phyloP scores from a whole-genome alignment of 2,113 vertebrate species.

The Gasterosteus nipponicus region DNA sequence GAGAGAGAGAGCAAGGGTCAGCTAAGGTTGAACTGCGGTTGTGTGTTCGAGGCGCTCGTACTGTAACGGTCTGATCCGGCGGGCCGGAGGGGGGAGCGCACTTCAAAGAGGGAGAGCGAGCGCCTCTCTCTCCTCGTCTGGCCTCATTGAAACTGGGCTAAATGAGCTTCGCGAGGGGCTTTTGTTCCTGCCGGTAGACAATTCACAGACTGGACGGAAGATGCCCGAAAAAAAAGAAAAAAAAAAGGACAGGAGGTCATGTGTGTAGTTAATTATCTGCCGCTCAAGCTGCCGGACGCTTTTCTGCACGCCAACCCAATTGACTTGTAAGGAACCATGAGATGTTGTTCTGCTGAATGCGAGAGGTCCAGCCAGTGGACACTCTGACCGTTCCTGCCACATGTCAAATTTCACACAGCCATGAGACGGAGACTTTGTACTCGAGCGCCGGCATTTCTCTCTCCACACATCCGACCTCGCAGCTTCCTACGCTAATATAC shows the following conservation, averaged over 20 bases:
- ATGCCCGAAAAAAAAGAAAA: slow-evolving; percentile 21
- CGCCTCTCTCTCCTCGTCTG: slow-evolving; percentile 67
- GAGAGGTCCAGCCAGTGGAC: slow-evolving; percentile 56
- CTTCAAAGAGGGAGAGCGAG: slow-evolving; percentile 66
- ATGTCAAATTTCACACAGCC: slow-evolving; percentile 62
- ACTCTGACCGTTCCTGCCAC: slow-evolving; percentile 43
- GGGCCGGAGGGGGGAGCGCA: slow-evolving; percentile 67
- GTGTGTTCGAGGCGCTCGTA: slow-evolving; percentile 70
- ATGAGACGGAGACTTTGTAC: slow-evolving; percentile 46
- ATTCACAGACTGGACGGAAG: slow-evolving; percentile 60
- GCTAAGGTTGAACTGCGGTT: slow-evolving; percentile 75
- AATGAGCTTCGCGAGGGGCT: slow-evolving; percentile 65
- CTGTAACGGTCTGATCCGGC: slow-evolving; percentile 69
- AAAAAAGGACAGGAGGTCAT: slow-evolving; percentile 64
- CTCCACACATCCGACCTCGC: slow-evolving; percentile 35
- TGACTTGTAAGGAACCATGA: slow-evolving; percentile 58
- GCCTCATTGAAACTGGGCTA: slow-evolving; percentile 65
- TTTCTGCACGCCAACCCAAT: slow-evolving; percentile 55
- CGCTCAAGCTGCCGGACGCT: slow-evolving; percentile 56
- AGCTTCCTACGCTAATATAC: neutral
- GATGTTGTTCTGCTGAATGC: slow-evolving; percentile 62
- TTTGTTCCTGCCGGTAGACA: slow-evolving; percentile 68
- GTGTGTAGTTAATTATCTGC: slow-evolving; percentile 66
- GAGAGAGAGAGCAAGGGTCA: slow-evolving; percentile 73
- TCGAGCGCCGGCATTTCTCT: slow-evolving; percentile 38